These are phyloP conservation scores for Eumeta japonica DNA, from an alignment of 1,140 invertebrate genomes.

Conservation along the genomic window DNA sequence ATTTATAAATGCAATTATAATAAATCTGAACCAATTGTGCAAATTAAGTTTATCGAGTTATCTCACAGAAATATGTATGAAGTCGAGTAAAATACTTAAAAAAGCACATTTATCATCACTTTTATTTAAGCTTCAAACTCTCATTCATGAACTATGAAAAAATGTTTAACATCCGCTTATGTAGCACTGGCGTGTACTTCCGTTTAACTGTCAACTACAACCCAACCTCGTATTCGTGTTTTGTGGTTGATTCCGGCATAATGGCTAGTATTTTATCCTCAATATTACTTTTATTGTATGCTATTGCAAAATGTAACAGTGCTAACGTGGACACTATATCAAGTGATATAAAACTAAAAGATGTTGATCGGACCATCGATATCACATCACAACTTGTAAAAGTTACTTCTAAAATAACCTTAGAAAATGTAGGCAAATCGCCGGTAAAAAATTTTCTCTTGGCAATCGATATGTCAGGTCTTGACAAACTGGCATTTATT, in stretches of 20 bases:
- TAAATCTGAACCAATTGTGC: too few relatives aligned
- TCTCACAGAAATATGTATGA: too few relatives aligned
- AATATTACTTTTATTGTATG: conserved; percentile 30
- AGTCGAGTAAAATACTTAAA: too few relatives aligned
- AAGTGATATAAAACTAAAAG: conserved; percentile 69
- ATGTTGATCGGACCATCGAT: conserved; percentile 85
- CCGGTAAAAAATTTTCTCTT: conserved; percentile 70
- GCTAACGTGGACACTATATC: conserved; percentile 39
- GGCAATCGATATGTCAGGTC: conserved; percentile 65
- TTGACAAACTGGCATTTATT: conserved; percentile 72
- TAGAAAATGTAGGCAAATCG: conserved; percentile 79
- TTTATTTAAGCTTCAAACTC: neutral
- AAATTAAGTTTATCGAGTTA: too few relatives aligned
- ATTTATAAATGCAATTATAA: too few relatives aligned
- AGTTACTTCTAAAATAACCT: conserved; percentile 72
- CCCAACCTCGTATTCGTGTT: conserved; percentile 19
- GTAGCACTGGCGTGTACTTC: conserved; percentile 45
- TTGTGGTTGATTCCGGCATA: conserved; percentile 31
- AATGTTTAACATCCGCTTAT: conserved; percentile 2
- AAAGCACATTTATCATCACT: conserved; percentile 1
- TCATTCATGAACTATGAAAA: conserved; percentile 2
- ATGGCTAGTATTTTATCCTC: conserved; percentile 37
- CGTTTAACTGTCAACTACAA: conserved; percentile 34
- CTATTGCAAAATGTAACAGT: conserved; percentile 22
- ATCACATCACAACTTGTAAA: conserved; percentile 86